Evolutionary conservation across 2,888 invertebrate genomes (phyloP), one percentile per base, ranked within the genome.

Genomic region (Philonicus albiceps): DNA sequence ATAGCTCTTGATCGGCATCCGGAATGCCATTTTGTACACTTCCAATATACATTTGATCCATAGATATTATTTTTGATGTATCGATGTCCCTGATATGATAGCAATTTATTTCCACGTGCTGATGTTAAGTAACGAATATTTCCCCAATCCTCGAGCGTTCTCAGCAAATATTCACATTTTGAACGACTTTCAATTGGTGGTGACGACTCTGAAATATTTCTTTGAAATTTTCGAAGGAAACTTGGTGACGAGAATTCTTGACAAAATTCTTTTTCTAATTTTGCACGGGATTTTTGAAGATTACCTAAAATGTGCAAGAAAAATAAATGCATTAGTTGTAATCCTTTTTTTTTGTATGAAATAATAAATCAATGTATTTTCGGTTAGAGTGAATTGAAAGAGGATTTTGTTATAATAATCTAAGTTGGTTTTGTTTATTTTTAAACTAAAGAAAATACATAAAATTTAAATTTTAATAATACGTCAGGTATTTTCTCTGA

Each of bases 11-110:
- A 92, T 40, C 91, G 91, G 85, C 92, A 92, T 83, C 90, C 90
- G 43, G 89, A 90, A 87, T 92, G 92, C 92, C 92, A 92, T 87
- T 91, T 92, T 64, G 92, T 90, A 89, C 92, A 92, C 89, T 92
- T 92, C 92, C 92, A 92, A 87, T 92, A 92, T 8, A 91, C 89
- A 87, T 91, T 92, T 5, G 90, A 89, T 83, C 92, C 92, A 89
- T 92, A 92, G 40, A 90, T 89, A 85, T 92, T 92, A 80, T 92
- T 92, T 73, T 91, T 91, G 31, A 92, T 90, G 86, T 92, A 92
- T 31, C 92, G 91, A 89, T 92, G 91, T 3, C 91, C 91, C n/a
- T 91, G 90, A 87, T 90, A 91, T 72, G 89, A 90, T n/a, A 92
- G 87, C 3, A 92, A 88, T 76, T 91, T 90, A 87, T 92, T 92